Evolutionary conservation across 2,888 invertebrate genomes (phyloP).

Genomic region (Chromoteleia sp.): DNA sequence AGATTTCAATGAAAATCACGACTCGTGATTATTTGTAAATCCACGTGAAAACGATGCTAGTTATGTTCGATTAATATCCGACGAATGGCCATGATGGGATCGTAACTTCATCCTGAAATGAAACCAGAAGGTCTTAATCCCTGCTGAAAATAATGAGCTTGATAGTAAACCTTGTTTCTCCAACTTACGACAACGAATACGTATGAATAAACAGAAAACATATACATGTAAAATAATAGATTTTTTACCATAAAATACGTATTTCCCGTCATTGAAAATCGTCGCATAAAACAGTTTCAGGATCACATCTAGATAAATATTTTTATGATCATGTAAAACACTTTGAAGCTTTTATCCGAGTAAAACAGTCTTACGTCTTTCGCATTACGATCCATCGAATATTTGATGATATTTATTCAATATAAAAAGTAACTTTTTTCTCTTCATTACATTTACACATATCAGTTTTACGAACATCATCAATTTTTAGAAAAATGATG

Average conservation of each 20-base stretch:
- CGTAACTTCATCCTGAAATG: conserved; percentile 19
- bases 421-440: conserved; percentile 7
- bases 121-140: conserved; percentile 19
- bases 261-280: conserved; percentile 11
- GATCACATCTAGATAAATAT: conserved; percentile 36
- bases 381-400: conserved; percentile 11
- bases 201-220: conserved; percentile 10
- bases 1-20: conserved; percentile 1
- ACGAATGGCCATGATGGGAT: conserved; percentile 33
- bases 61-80: conserved; percentile 25
- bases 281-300: conserved; percentile 9
- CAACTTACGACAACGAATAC: conserved; percentile 28
- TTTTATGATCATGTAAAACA: conserved; percentile 26
- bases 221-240: conserved; percentile 22
- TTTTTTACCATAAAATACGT: conserved; percentile 15
- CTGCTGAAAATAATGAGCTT: conserved; percentile 40
- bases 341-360: conserved; percentile 1
- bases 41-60: conserved; percentile 1
- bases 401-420: conserved; percentile 20
- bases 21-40: conserved; percentile 19
- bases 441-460: conserved; percentile 9
- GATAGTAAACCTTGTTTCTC: conserved; percentile 9
- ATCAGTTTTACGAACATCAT: conserved; percentile 9
- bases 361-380: conserved; percentile 7
- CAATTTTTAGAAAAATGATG: background rate